Evolutionary conservation across 2,888 invertebrate genomes (phyloP).

Genomic region (Tribolium freemani): DNA sequence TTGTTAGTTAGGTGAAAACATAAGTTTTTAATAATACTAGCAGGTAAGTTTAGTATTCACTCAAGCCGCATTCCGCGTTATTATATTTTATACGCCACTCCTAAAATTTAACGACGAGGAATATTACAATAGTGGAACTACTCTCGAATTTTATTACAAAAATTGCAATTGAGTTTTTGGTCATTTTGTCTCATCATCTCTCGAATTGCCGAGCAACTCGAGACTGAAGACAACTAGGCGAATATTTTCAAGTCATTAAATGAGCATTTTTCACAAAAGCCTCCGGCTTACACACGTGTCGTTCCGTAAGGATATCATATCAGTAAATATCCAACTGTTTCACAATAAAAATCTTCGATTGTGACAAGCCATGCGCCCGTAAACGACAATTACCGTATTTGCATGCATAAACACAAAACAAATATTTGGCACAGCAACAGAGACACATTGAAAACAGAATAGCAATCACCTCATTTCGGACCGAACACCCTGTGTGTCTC

Average conservation of each 20-base stretch:
- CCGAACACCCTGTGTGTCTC: neutral
- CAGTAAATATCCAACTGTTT: too few species aligned
- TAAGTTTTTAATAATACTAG: neutral
- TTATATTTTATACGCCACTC: neutral
- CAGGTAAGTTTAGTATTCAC: neutral
- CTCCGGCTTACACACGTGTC: too few species aligned
- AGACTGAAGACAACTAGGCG: too few species aligned
- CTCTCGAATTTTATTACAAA: neutral
- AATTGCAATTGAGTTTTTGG: neutral
- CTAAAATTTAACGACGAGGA: neutral
- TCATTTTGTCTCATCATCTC: neutral
- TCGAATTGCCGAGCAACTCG: too few species aligned
- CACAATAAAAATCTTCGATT: too few species aligned
- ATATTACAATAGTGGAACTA: neutral
- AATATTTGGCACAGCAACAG: conserved; percentile 27
- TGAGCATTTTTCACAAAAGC: neutral
- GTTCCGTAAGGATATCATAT: too few species aligned
- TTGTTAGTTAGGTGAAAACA: neutral
- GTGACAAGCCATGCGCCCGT: conserved; percentile 9
- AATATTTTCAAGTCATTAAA: neutral
- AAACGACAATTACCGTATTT: conserved; percentile 34
- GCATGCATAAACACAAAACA: conserved; percentile 35
- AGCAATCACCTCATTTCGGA: conserved; percentile 15
- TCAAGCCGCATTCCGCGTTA: neutral
- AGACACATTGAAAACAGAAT: conserved; percentile 25